Base-by-base conservation (phyloP, 2,113 vertebrate species). In the Chloebia gouldiae region DNA sequence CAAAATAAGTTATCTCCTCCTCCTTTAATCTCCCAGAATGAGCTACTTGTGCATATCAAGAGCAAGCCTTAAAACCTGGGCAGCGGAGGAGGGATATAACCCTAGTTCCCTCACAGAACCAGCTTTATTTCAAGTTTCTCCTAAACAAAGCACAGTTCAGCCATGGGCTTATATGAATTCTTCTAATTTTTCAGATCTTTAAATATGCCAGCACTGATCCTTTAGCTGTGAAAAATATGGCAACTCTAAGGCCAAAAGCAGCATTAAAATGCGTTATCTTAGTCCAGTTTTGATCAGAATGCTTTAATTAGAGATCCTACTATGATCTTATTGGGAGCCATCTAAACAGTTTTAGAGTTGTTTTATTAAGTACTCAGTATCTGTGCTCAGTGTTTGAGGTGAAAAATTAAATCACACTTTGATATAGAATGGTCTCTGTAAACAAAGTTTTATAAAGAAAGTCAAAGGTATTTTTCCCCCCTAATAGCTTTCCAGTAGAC, bases 181-280 rank as follows among this genome's bases (percentile, higher is more conserved):
- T 47, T 88, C 78, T 84, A 57, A 76, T 91, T 93, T 87, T 91
- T 96, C 66, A 76, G 61, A 75, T 60, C 64, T 30, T 68, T 90
- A 79, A 90, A 76, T 69, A 60, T 1, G 76, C 18, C 83, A 59
- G 11, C 22, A 78, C 31, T 27, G 56, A 50, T 81, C 53, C 68
- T 68, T 83, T 19, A 91, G 50, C 54, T 31, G 33, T 59, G 35
- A 63, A 84, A 95, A 94, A 68, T 25, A 45, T 3, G 13, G 44
- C 37, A 71, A 51, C 19, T 40, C 56, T 31, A 51, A 79, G 57
- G 70, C 64, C 65, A 93, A 68, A 91, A 56, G 44, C 35, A 56
- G 24, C 3, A 1, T 11, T 59, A 47, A 49, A 87, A 75, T 13
- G 16, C 5, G 0, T 81, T 81, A 12, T 33, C 51, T 50, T 28